Evolutionary conservation across 1,140 invertebrate genomes (phyloP).

Genomic region (Linepithema humile): DNA sequence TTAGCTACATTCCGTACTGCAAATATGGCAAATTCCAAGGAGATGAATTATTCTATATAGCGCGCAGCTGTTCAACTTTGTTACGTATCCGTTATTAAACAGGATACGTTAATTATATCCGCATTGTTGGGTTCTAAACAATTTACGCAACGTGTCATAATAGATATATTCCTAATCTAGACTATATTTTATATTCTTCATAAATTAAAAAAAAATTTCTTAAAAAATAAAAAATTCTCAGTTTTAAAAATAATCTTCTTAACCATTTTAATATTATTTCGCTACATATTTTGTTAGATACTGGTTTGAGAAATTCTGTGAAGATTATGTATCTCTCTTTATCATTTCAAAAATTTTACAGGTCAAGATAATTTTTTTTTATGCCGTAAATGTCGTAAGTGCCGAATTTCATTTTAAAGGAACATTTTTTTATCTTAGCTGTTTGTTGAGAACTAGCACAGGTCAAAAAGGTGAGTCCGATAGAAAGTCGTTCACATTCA

Average conservation of each 20-base stretch:
- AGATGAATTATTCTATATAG: background rate
- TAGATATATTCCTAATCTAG: background rate
- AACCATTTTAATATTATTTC: too few species aligned
- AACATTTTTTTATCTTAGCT: constrained; percentile 24
- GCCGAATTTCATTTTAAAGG: background rate
- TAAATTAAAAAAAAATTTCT: background rate
- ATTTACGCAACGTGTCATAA: background rate
- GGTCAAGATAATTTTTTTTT: background rate
- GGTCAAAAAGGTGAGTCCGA: background rate
- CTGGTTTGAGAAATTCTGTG: too few species aligned
- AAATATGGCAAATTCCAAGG: background rate
- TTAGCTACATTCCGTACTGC: background rate
- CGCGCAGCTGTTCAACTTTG: background rate
- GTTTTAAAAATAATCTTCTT: too few species aligned
- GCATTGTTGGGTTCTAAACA: background rate
- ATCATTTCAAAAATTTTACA: background rate
- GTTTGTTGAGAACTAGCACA: constrained; percentile 3
- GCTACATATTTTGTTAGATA: too few species aligned
- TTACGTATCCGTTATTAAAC: background rate
- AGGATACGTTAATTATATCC: background rate
- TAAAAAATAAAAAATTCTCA: too few species aligned
- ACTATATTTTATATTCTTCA: background rate
- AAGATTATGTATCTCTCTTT: too few species aligned
- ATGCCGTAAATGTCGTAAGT: background rate
- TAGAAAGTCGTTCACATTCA: constrained; percentile 55